Conservation (phyloP, 2,888 invertebrate genomes). For the Rhorus exstirpatorius region DNA sequence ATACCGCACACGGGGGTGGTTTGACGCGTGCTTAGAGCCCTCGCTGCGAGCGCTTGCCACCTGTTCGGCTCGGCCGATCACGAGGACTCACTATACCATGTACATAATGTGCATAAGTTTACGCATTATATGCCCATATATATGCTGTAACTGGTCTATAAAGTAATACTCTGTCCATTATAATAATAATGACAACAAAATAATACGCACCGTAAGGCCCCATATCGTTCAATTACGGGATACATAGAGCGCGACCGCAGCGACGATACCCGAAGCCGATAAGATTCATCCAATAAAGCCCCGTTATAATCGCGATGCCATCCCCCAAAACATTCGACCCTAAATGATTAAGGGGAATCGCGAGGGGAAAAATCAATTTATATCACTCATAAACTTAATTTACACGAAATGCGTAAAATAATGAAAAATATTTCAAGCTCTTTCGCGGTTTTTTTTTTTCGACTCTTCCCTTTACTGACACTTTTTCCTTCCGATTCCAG, state of each 20-base stretch:
- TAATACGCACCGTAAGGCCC: constrained; percentile 48
- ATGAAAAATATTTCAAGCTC: no score
- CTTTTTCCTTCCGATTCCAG: no score
- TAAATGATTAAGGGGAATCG: constrained; percentile 28
- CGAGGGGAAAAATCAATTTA: constrained; percentile 5
- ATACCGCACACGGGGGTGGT: constrained; percentile 81
- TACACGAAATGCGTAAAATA: no score
- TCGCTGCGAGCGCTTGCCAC: constrained; percentile 83
- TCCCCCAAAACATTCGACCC: constrained; percentile 9
- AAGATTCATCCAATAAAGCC: constrained; percentile 60
- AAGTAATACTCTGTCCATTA: constrained; percentile 2
- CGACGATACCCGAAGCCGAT: constrained; percentile 53
- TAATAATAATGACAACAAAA: constrained; percentile 39
- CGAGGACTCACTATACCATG: constrained; percentile 44
- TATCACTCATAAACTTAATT: not conserved
- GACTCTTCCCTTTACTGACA: no score
- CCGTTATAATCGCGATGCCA: constrained; percentile 36
- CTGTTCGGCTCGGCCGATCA: constrained; percentile 78
- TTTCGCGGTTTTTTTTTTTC: no score
- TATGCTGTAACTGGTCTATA: not conserved
- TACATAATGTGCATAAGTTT: no score
- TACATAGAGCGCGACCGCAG: constrained; percentile 47
- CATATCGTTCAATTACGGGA: constrained; percentile 70
- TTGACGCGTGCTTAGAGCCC: constrained; percentile 82
- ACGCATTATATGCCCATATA: not conserved